These are phyloP conservation scores for Melieria crassipennis DNA, from an alignment of 2,888 invertebrate species.

Conservation along the genomic window DNA sequence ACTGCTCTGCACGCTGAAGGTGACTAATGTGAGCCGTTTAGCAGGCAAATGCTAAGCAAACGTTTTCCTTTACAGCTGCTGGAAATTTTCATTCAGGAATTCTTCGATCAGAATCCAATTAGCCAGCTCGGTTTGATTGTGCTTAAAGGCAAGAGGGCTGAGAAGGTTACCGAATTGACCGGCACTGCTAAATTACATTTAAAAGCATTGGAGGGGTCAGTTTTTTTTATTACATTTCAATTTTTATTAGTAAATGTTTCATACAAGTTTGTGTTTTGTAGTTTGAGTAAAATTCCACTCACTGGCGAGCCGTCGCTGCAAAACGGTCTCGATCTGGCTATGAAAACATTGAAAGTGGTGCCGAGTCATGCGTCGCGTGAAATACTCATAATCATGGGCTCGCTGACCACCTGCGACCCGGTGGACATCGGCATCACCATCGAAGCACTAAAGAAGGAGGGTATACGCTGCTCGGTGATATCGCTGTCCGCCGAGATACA, in stretches of 20 bases:
- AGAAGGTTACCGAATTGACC: conserved; percentile 89
- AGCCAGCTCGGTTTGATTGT: conserved; percentile 94
- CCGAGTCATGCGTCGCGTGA: conserved; percentile 96
- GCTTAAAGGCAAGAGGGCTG: conserved; percentile 93
- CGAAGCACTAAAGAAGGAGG: conserved; percentile 77
- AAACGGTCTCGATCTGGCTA: conserved; percentile 91
- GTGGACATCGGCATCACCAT: conserved; percentile 89
- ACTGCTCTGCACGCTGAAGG: conserved; percentile 87
- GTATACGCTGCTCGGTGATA: conserved; percentile 93
- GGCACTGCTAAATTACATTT: conserved; percentile 86
- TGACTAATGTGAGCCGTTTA: background rate
- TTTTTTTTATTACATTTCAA: background rate
- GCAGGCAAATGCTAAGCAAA: background rate
- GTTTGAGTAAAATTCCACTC: conserved; percentile 74
- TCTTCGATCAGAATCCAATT: conserved; percentile 98
- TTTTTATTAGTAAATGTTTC: too few relatives aligned
- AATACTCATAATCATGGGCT: conserved; percentile 89
- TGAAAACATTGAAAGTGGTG: conserved; percentile 83
- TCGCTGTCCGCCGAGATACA: conserved; percentile 95
- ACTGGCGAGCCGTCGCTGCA: conserved; percentile 96
- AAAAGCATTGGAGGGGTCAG: conserved; percentile 72
- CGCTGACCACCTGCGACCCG: conserved; percentile 97
- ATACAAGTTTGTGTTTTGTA: conserved; percentile 46
- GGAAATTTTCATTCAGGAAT: conserved; percentile 94
- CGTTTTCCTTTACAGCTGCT: conserved; percentile 74